These are phyloP conservation scores for Drosophila hydei DNA, from an alignment of 1,140 invertebrate genomes.

Conservation along the genomic window DNA sequence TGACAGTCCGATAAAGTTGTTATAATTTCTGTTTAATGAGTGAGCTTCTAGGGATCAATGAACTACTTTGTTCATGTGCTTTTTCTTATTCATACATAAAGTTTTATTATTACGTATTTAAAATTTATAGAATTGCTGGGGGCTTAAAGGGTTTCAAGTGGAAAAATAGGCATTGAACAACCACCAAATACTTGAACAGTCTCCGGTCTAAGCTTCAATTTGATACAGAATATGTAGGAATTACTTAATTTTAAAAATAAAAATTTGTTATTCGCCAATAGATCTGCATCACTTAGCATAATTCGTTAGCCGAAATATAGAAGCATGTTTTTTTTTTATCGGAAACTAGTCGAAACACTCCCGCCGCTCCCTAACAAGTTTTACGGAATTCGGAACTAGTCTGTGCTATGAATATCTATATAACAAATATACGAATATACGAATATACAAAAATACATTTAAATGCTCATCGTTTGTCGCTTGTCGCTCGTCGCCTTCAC, in stretches of 20 bases:
- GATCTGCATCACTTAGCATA: too few species aligned
- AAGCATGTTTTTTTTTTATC: background rate
- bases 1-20: slow-evolving; percentile 40
- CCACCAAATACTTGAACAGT: too few species aligned
- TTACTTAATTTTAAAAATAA: too few species aligned
- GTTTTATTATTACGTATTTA: background rate
- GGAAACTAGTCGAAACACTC: slow-evolving; percentile 13
- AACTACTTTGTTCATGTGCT: slow-evolving; percentile 31
- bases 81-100: background rate
- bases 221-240: too few species aligned
- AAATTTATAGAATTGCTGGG: too few species aligned
- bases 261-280: too few species aligned
- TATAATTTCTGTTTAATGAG: slow-evolving; percentile 14
- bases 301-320: background rate
- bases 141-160: too few species aligned
- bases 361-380: slow-evolving; percentile 11
- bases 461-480: slow-evolving; percentile 12
- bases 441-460: background rate
- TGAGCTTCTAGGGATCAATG: slow-evolving; percentile 34
- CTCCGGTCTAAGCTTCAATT: too few species aligned
- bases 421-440: too few species aligned
- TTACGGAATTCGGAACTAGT: slow-evolving; percentile 32
- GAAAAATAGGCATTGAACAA: too few species aligned
- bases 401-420: slow-evolving; percentile 20
- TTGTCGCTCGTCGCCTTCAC: slow-evolving; percentile 36